Base-by-base conservation (phyloP, 30 jellyfish, hydroid and myxozoan genomes). In the Hydractinia echinata region DNA sequence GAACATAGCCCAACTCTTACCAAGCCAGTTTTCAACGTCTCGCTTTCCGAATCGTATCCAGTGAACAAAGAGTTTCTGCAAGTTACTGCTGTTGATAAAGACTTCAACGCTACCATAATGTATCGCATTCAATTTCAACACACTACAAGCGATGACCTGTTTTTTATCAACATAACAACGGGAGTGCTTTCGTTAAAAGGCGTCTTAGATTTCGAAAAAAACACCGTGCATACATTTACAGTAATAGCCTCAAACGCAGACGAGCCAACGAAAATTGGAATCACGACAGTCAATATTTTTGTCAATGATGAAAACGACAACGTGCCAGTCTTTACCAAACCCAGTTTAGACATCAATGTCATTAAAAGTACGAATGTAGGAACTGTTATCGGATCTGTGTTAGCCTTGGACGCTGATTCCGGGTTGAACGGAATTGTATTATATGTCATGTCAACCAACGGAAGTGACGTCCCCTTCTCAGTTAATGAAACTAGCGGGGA, bases 1-100 rank as follows among this genome's bases (percentile, higher is more conserved):
- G 99, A 94, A 82, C 82, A 94, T 66, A 71, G 89, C 44, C 99
- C 99, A 5, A 88, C 80, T 7, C 84, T 94, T 67, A 92, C 85
- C 39, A 74, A 91, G 49, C 82, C 72, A 30, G 76, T 58, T 4
- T 88, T 84, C 89, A 78, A 82, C 30, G 81, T 94, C 16, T 72
- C 92, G 9, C 54, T 94, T 8, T 67, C 96, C 4, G 99, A 94
- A 82, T 61, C 82, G 61, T 82, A 77, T 13, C 82, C 83, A 30
- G 52, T 84, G 44, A 81, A 67, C 21, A 54, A 81, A 5, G 62
- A 72, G 58, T 51, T 94, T 18, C 56, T 94, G 5, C 91, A 58
- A 66, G 90, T 88, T 9, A 10, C 66, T 5, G 99, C 99, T 5
- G 11, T 5, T 51, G 95, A 85, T 79, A 48, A 30, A 14, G 95